Evolutionary conservation across 37 sponge, comb jelly and placozoan genomes (phyloP).

Genomic region (Mnemiopsis leidyi): DNA sequence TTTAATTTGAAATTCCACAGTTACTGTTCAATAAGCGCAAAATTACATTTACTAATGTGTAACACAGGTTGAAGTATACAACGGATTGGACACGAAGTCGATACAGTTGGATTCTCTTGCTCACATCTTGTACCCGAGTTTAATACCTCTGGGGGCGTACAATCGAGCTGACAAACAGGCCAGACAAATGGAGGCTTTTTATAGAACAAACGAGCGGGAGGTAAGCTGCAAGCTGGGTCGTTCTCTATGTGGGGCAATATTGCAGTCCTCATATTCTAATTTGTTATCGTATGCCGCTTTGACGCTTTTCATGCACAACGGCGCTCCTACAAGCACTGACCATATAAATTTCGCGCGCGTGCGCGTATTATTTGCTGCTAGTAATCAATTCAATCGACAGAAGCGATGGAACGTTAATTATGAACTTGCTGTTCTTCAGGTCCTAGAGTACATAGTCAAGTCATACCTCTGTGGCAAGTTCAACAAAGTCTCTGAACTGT

Average conservation of each 20-base stretch:
- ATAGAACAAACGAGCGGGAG: slow-evolving; percentile 23
- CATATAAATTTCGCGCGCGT: slow-evolving; percentile 1
- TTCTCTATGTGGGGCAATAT: background rate
- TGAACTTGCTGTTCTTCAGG: background rate
- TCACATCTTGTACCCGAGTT: background rate
- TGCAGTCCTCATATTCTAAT: background rate
- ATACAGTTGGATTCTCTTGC: slow-evolving; percentile 15
- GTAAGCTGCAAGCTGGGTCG: background rate
- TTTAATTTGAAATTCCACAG: background rate
- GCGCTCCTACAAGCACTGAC: background rate
- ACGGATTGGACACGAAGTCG: slow-evolving; percentile 18
- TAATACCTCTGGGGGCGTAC: background rate
- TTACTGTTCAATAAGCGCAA: background rate
- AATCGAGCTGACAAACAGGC: background rate
- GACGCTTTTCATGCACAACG: background rate
- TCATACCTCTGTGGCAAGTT: slow-evolving; percentile 41
- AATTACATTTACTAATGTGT: background rate
- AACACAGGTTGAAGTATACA: slow-evolving; percentile 2
- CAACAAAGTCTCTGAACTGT: slow-evolving; percentile 29
- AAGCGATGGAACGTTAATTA: too few species aligned
- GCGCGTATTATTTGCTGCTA: too few species aligned
- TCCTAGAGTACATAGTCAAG: slow-evolving; percentile 10
- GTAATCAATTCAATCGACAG: too few species aligned
- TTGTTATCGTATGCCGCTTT: background rate
- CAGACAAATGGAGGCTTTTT: slow-evolving; percentile 46